phyloP scores from a whole-genome alignment of 2,797 vertebrate species.

The Arvicola amphibius region DNA sequence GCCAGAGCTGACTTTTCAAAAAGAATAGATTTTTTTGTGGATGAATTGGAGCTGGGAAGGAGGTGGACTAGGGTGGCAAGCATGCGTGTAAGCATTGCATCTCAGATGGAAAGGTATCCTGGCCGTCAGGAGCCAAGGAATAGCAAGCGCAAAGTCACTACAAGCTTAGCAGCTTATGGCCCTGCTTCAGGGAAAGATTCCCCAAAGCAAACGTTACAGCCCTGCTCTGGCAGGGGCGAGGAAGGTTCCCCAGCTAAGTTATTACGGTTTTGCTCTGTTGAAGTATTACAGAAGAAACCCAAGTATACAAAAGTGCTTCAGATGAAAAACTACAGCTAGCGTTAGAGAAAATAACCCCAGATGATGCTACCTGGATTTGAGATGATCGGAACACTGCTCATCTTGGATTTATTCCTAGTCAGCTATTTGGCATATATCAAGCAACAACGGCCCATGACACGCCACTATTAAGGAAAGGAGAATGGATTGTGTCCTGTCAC shows the following conservation, averaged over 20 bases:
- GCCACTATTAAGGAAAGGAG: not conserved
- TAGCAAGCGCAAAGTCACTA: not conserved
- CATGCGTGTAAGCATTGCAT: not conserved
- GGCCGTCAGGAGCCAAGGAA: not conserved
- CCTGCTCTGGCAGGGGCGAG: not conserved
- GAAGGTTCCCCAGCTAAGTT: not conserved
- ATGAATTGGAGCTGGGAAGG: not conserved
- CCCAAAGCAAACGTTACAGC: not conserved
- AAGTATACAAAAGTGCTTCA: not conserved
- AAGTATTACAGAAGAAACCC: not conserved
- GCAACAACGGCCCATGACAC: not conserved
- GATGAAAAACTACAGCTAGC: not conserved
- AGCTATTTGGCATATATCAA: not conserved
- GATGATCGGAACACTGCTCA: not conserved
- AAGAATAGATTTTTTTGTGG: not conserved
- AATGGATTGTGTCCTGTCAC: not conserved
- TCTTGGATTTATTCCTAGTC: not conserved
- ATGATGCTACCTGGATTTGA: not conserved
- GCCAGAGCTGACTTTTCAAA: not conserved
- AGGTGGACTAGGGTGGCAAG: not conserved
- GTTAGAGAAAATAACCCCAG: not conserved
- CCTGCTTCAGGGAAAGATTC: not conserved
- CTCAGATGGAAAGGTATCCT: not conserved
- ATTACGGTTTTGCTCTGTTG: not conserved
- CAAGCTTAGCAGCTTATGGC: not conserved